phyloP scores from a whole-genome alignment of 2,888 invertebrate species.

The Byasa hedistus region DNA sequence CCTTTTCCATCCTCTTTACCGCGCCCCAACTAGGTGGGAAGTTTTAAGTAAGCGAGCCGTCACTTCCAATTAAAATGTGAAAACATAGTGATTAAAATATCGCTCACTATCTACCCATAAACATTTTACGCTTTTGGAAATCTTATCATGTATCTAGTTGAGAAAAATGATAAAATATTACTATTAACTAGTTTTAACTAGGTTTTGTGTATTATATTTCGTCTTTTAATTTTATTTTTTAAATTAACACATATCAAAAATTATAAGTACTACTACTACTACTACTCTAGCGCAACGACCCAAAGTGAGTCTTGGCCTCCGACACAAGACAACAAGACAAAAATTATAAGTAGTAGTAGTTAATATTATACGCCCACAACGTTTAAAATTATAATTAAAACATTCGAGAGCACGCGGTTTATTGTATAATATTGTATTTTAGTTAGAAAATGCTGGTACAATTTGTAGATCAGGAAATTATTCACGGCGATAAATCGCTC shows the following conservation, averaged over 20 bases:
- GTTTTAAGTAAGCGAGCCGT: conserved; percentile 58
- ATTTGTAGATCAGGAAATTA: conserved; percentile 17
- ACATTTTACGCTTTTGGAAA: not conserved
- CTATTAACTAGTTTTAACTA: too few species aligned
- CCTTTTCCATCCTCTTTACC: conserved; percentile 47
- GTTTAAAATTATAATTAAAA: too few species aligned
- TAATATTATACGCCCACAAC: too few species aligned
- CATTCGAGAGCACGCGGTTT: too few species aligned
- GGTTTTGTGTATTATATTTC: too few species aligned
- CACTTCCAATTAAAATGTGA: conserved; percentile 43
- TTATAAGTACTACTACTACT: too few species aligned
- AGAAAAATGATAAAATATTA: not conserved
- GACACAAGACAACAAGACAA: too few species aligned
- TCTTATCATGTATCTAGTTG: not conserved
- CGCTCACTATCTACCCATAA: not conserved
- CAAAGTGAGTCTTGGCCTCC: too few species aligned
- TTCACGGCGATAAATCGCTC: conserved; percentile 27
- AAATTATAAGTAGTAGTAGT: too few species aligned
- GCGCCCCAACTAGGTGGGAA: conserved; percentile 74
- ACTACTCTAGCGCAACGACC: too few species aligned
- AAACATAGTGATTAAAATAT: conserved; percentile 19
- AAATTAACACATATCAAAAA: too few species aligned
- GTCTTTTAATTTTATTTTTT: too few species aligned
- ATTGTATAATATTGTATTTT: not conserved
- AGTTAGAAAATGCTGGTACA: not conserved